phyloP scores from a whole-genome alignment of 1,140 invertebrate genomes.

The Copidosoma floridanum region DNA sequence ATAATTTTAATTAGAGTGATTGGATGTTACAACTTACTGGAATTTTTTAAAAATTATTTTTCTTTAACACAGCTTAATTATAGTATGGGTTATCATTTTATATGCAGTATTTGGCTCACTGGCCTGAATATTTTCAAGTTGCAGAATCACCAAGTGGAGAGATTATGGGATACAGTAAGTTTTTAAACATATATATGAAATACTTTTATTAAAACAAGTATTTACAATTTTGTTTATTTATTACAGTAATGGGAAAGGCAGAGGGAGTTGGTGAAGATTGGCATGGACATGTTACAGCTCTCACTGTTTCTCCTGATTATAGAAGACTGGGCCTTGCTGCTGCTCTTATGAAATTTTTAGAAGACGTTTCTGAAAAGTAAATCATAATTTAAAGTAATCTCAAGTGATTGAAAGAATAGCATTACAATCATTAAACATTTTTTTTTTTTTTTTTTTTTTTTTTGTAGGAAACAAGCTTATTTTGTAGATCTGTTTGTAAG shows the following conservation, averaged over 20 bases:
- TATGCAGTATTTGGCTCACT: constrained; percentile 95
- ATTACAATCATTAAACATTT: constrained; percentile 2
- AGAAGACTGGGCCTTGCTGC: constrained; percentile 88
- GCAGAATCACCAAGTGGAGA: constrained; percentile 91
- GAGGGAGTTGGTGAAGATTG: constrained; percentile 93
- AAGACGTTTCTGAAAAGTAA: constrained; percentile 95
- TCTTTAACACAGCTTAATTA: constrained; percentile 30
- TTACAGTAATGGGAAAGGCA: constrained; percentile 98
- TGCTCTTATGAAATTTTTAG: constrained; percentile 91
- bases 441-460: constrained; percentile 28
- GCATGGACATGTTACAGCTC: constrained; percentile 98
- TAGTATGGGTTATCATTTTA: constrained; percentile 96
- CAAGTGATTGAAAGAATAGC: too few relatives aligned
- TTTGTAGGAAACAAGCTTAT: constrained; percentile 86
- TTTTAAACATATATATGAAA: constrained; percentile 8
- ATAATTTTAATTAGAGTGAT: neutral
- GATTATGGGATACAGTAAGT: constrained; percentile 98
- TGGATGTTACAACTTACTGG: too few relatives aligned
- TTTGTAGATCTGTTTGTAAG: constrained; percentile 99
- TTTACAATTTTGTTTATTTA: too few relatives aligned
- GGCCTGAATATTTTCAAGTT: constrained; percentile 99
- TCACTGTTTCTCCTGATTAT: constrained; percentile 94
- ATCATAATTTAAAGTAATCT: neutral
- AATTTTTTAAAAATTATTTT: constrained; percentile 24
- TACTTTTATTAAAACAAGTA: neutral